Conservation (phyloP, 2,113 vertebrate genomes). For the Indicator maculatus region DNA sequence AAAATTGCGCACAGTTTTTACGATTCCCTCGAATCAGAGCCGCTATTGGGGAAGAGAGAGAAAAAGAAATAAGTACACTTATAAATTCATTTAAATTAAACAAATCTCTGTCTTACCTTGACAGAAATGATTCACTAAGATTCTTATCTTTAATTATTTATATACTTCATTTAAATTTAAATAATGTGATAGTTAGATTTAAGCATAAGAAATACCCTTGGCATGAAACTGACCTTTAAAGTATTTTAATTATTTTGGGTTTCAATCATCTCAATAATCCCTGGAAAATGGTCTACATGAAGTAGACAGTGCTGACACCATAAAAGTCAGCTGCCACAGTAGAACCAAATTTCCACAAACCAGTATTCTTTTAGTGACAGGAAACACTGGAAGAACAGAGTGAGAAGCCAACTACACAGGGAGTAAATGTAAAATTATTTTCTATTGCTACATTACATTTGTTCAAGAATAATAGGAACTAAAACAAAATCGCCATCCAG, state of each 20-base stretch:
- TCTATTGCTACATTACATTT: background rate
- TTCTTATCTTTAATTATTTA: background rate
- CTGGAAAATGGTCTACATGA: background rate
- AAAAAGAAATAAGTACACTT: background rate
- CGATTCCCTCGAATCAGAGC: slow-evolving; percentile 96
- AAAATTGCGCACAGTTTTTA: slow-evolving; percentile 98
- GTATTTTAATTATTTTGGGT: background rate
- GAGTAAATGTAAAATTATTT: background rate
- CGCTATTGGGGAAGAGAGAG: slow-evolving; percentile 71
- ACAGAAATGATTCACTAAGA: background rate
- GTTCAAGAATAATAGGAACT: background rate
- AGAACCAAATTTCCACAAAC: background rate
- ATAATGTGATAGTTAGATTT: background rate
- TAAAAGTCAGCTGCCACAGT: background rate
- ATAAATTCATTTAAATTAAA: background rate
- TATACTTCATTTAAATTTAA: background rate
- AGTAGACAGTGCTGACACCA: too few relatives aligned
- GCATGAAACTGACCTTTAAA: background rate
- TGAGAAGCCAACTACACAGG: background rate
- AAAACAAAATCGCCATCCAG: background rate
- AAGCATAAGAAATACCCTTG: background rate
- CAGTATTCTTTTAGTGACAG: background rate
- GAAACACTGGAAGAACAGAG: background rate
- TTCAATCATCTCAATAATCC: background rate
- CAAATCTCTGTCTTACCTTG: background rate